phyloP scores from a whole-genome alignment of 2,888 invertebrate species.

The Oeneis ivallda region DNA sequence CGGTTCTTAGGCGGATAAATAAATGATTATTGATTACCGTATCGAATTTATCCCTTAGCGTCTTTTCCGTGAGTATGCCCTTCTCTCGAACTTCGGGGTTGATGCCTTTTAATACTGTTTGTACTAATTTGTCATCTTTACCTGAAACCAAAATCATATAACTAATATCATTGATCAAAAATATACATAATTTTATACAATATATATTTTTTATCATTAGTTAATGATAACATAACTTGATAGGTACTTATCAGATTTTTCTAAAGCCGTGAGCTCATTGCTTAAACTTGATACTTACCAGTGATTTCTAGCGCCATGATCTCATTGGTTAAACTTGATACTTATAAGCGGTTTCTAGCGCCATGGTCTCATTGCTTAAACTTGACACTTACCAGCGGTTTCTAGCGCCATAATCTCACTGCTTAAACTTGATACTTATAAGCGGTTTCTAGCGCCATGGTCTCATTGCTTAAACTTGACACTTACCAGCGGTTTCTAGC shows the following conservation, averaged over 20 bases:
- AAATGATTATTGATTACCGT: conserved; percentile 78
- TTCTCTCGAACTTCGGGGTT: conserved; percentile 88
- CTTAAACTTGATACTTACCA: conserved; percentile 44
- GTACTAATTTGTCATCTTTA: conserved; percentile 90
- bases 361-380: not conserved
- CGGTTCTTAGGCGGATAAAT: not conserved
- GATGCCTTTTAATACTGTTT: conserved; percentile 88
- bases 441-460: not conserved
- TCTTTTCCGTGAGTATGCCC: conserved; percentile 94
- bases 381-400: not conserved
- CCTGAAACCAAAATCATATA: conserved; percentile 60
- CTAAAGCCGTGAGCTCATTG: conserved; percentile 88
- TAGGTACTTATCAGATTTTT: conserved; percentile 73
- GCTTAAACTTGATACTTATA: not conserved
- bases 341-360: not conserved
- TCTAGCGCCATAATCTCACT: not conserved
- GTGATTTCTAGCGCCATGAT: not conserved
- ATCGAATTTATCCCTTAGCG: conserved; percentile 91
- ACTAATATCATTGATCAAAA: no score
- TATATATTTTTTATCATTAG: no score
- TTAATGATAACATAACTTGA: no score
- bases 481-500: not conserved
- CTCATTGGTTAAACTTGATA: no score
- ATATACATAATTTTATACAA: no score
- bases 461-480: no score